phyloP scores from a whole-genome alignment of 2,888 invertebrate species.

The Argyresthia albistria region DNA sequence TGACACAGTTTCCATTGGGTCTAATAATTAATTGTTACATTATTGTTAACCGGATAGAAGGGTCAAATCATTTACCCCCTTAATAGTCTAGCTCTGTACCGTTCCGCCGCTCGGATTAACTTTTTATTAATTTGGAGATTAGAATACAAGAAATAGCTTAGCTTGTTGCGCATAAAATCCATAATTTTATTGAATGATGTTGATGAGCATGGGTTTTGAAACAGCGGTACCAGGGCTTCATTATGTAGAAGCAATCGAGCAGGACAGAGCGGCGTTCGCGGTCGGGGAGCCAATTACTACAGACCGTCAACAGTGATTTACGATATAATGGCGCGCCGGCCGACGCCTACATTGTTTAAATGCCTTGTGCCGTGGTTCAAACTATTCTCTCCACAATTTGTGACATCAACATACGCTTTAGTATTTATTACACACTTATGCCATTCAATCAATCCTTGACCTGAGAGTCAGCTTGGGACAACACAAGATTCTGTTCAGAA shows the following conservation, averaged over 20 bases:
- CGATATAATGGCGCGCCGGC: constrained; percentile 49
- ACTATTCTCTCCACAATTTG: constrained; percentile 1
- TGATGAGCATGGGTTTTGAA: neutral
- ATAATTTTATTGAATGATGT: neutral
- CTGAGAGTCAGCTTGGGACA: neutral
- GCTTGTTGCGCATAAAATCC: too few relatives aligned
- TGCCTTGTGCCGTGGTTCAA: constrained; percentile 25
- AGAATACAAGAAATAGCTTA: too few relatives aligned
- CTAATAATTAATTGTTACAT: too few relatives aligned
- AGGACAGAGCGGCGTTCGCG: constrained; percentile 13
- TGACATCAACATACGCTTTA: neutral
- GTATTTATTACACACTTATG: neutral
- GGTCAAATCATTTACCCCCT: too few relatives aligned
- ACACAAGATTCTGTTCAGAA: neutral
- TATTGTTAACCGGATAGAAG: too few relatives aligned
- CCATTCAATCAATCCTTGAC: neutral
- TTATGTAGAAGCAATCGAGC: neutral
- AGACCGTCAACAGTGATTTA: constrained; percentile 62
- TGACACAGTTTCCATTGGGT: neutral
- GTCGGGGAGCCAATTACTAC: constrained; percentile 48
- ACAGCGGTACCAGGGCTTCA: neutral
- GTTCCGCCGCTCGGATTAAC: too few relatives aligned
- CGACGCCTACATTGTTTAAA: constrained; percentile 60
- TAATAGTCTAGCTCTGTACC: too few relatives aligned
- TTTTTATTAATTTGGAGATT: too few relatives aligned